Percentiles rank a stretch among this genome's conserved stretches.
Conservation (phyloP, 2,113 vertebrate species). For the Menura novaehollandiae region DNA sequence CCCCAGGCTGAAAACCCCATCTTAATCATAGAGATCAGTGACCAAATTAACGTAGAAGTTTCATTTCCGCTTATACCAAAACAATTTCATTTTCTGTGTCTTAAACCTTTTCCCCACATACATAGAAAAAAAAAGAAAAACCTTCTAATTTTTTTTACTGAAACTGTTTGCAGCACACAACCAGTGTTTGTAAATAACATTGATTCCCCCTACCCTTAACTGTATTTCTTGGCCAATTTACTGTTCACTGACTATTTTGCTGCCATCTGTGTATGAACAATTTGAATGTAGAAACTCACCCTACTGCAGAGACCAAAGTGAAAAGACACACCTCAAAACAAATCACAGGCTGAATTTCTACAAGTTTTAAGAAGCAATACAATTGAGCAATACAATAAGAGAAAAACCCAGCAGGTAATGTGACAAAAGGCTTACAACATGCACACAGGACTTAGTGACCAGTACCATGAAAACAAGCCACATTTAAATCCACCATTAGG, state of each 20-base stretch:
- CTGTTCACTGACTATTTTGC: neutral
- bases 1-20: neutral
- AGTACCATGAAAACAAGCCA: neutral
- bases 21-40: neutral
- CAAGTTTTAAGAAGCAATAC: neutral
- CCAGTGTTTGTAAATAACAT: neutral
- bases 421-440: neutral
- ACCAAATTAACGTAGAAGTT: neutral
- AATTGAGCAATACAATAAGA: neutral
- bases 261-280: neutral
- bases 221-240: neutral
- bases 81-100: neutral
- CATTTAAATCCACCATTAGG: neutral
- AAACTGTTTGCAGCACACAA: neutral
- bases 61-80: neutral
- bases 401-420: neutral
- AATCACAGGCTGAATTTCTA: neutral
- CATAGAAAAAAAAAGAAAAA: neutral
- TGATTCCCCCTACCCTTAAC: neutral
- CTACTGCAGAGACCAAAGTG: neutral
- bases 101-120: neutral
- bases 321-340: neutral
- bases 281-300: neutral
- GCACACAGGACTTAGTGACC: neutral
- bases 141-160: neutral